phyloP scores from a whole-genome alignment of 2,888 invertebrate species.

The Caenorhabditis plicata region DNA sequence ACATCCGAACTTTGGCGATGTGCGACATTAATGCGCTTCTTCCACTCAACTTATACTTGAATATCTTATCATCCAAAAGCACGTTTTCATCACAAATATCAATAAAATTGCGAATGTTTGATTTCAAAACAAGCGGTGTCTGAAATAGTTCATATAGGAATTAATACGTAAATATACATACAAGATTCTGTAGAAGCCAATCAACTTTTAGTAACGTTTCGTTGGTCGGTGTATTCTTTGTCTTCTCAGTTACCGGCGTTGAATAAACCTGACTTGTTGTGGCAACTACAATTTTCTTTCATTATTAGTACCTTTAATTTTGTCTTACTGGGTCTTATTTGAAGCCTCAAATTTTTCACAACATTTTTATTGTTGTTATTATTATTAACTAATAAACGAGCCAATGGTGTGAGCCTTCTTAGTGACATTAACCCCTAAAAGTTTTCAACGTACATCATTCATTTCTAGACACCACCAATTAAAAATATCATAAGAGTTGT shows the following conservation, averaged over 20 bases:
- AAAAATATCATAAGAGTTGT: too few species aligned
- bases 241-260: too few species aligned
- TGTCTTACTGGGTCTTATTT: too few species aligned
- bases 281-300: too few species aligned
- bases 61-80: slow-evolving; percentile 50
- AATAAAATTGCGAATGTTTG: slow-evolving; percentile 42
- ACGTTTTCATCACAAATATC: slow-evolving; percentile 42
- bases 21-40: slow-evolving; percentile 37
- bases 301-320: too few species aligned
- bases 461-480: too few species aligned
- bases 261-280: too few species aligned
- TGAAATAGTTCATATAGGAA: slow-evolving; percentile 8
- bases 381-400: too few species aligned
- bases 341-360: too few species aligned
- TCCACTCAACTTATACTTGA: slow-evolving; percentile 42
- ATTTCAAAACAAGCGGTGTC: slow-evolving; percentile 47
- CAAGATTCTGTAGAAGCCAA: slow-evolving; percentile 50
- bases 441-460: too few species aligned
- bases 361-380: too few species aligned
- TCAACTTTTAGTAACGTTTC: slow-evolving; percentile 45
- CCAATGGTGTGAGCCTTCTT: neutral
- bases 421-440: neutral
- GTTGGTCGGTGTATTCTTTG: slow-evolving; percentile 26
- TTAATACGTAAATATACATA: slow-evolving; percentile 2
- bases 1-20: slow-evolving; percentile 55